Percentiles rank a stretch among this genome's conserved stretches.
phyloP scores from a whole-genome alignment of 2,113 vertebrate genomes.

The Microcebus ravelobensis region DNA sequence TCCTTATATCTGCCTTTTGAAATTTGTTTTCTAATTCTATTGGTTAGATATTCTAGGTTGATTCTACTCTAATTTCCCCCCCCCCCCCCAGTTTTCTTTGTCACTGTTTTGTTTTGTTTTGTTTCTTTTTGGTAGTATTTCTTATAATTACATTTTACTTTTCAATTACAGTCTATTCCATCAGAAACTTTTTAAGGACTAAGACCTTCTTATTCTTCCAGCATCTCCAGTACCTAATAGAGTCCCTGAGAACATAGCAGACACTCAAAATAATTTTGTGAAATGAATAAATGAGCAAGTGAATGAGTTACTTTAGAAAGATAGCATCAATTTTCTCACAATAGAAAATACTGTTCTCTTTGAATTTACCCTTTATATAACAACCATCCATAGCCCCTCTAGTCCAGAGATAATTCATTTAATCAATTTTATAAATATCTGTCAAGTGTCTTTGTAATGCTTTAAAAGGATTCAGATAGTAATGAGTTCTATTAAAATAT shows the following conservation, averaged over 20 bases:
- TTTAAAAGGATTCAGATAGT: neutral
- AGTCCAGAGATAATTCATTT: neutral
- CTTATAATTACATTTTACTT: neutral
- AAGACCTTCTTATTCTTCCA: neutral
- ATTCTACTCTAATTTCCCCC: neutral
- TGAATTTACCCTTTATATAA: neutral
- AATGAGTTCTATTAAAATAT: neutral
- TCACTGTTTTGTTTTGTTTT: neutral
- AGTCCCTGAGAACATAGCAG: neutral
- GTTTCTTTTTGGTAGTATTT: neutral
- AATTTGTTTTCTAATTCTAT: slow-evolving; percentile 28
- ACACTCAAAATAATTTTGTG: neutral
- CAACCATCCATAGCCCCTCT: neutral
- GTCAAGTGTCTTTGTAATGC: neutral
- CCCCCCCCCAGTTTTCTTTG: neutral
- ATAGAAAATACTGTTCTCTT: neutral
- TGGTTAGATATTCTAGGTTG: neutral
- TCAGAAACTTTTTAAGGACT: neutral
- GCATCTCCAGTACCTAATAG: neutral
- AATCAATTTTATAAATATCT: neutral
- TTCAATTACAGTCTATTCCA: neutral
- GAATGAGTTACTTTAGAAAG: neutral
- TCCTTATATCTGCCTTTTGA: neutral
- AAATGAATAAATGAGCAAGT: neutral
- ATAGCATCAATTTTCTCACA: neutral